Conservation (phyloP, 2,797 vertebrate species). For the Tragopan temminckii region DNA sequence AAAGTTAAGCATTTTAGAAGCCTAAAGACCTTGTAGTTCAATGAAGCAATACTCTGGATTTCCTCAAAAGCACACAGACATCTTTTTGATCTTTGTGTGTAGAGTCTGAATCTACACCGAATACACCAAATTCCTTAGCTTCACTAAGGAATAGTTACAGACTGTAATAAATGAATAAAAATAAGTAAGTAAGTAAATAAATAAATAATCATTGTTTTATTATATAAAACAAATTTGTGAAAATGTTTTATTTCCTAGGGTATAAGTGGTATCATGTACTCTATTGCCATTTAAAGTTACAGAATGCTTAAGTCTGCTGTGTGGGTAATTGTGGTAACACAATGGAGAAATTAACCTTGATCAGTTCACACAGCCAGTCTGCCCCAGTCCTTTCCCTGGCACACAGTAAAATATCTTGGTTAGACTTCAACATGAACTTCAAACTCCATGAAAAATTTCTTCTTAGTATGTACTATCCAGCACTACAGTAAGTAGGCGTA, state of each 20-base stretch:
- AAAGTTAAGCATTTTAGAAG: not conserved
- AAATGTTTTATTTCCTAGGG: not conserved
- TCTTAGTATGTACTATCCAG: not conserved
- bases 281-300: not conserved
- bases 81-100: not conserved
- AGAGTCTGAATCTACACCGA: not conserved
- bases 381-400: not conserved
- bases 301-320: not conserved
- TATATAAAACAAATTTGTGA: slow-evolving; percentile 2
- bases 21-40: not conserved
- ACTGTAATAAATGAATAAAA: not conserved
- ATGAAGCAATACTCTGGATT: not conserved
- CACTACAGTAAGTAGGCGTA: not conserved
- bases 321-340: not conserved
- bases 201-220: not conserved
- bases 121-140: not conserved
- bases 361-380: not conserved
- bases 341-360: not conserved
- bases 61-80: not conserved
- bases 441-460: not conserved
- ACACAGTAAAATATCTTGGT: not conserved
- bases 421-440: not conserved
- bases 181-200: no score
- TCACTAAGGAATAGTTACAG: not conserved
- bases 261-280: not conserved